These are phyloP conservation scores for Hemicordylus capensis DNA, from an alignment of 2,113 vertebrate species.

Conservation along the genomic window DNA sequence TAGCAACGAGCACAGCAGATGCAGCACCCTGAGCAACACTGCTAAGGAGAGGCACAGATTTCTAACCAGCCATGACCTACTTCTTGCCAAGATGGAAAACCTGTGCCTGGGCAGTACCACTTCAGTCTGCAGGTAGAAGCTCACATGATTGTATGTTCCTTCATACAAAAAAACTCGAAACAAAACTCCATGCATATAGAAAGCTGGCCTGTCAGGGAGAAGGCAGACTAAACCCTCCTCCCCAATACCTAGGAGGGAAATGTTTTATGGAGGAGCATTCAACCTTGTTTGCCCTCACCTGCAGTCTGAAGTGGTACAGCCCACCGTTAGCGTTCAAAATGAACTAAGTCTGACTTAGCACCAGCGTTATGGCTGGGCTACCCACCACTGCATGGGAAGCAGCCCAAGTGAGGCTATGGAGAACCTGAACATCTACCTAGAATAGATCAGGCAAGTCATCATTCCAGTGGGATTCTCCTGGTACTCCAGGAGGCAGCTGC, in stretches of 20 bases:
- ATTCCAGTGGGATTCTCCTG: background rate
- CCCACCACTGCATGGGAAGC: background rate
- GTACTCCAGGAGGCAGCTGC: background rate
- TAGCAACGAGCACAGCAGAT: slow-evolving; percentile 11
- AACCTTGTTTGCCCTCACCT: background rate
- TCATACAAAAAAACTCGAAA: background rate
- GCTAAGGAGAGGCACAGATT: slow-evolving; percentile 28
- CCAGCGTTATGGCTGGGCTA: background rate
- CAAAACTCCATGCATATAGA: background rate
- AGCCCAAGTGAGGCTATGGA: background rate
- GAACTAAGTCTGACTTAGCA: background rate
- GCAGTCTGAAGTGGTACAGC: background rate
- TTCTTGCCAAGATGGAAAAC: background rate
- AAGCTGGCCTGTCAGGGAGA: slow-evolving; percentile 31
- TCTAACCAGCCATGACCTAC: background rate
- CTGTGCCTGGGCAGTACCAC: background rate
- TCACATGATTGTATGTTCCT: background rate
- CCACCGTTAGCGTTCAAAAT: background rate
- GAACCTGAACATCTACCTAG: background rate
- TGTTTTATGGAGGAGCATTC: background rate
- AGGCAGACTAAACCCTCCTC: background rate
- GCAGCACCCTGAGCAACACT: slow-evolving; percentile 58
- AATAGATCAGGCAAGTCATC: background rate
- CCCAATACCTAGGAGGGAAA: background rate
- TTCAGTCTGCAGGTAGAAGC: background rate